Conservation (phyloP, 2,113 vertebrate species). For the Sander lucioperca region DNA sequence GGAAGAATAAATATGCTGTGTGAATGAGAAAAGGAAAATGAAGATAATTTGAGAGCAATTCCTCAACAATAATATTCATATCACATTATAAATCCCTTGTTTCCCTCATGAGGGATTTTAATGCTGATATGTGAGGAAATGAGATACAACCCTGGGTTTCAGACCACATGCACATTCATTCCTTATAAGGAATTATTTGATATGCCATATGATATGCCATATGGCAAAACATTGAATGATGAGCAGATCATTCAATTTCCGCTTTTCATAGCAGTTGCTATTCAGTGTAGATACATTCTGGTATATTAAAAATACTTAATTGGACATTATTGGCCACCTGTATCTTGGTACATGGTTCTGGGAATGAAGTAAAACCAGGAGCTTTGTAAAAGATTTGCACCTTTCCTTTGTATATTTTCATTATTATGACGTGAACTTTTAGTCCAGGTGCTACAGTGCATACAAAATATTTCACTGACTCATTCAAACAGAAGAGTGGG, state of each 20-base stretch:
- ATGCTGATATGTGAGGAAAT: conserved; percentile 67
- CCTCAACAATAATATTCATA: conserved; percentile 56
- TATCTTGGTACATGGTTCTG: conserved; percentile 29
- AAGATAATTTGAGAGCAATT: conserved; percentile 39
- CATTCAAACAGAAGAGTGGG: background rate
- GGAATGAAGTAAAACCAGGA: conserved; percentile 18
- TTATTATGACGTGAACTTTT: conserved; percentile 4
- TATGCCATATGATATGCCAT: conserved; percentile 75
- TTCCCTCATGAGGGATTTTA: conserved; percentile 54
- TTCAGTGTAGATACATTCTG: conserved; percentile 72
- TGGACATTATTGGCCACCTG: conserved; percentile 78
- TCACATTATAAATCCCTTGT: conserved; percentile 57
- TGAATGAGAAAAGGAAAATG: conserved; percentile 39
- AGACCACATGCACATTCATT: conserved; percentile 56
- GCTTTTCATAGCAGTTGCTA: conserved; percentile 73
- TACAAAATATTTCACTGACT: background rate
- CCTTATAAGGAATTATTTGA: conserved; percentile 74
- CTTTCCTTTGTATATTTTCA: background rate
- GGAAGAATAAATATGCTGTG: conserved; percentile 39
- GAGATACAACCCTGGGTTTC: conserved; percentile 53
- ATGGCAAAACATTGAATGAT: conserved; percentile 74
- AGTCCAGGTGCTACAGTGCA: background rate
- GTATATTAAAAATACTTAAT: conserved; percentile 75
- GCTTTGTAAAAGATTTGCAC: background rate
- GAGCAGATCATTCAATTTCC: conserved; percentile 76